phyloP scores from a whole-genome alignment of 2,797 vertebrate species.

The Ctenopoma kingsleyae region DNA sequence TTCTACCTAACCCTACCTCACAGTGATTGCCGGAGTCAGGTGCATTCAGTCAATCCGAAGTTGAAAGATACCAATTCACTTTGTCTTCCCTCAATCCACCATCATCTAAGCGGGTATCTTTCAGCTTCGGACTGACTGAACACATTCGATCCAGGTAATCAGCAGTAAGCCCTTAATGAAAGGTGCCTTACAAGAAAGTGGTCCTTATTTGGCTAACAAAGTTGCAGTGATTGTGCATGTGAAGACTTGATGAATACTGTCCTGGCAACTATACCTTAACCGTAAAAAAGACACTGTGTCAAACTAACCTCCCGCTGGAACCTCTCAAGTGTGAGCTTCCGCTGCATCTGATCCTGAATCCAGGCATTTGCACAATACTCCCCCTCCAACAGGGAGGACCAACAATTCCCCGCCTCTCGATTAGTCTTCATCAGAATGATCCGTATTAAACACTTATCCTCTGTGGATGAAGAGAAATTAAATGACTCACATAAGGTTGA shows the following conservation, averaged over 20 bases:
- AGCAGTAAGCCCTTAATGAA: not conserved
- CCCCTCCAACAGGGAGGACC: constrained; percentile 94
- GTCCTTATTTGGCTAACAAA: not conserved
- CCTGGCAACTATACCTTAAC: not conserved
- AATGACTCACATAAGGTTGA: not conserved
- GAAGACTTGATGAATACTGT: not conserved
- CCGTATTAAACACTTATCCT: constrained; percentile 94
- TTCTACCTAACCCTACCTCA: too few species aligned
- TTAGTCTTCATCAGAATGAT: constrained; percentile 96
- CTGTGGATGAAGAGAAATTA: constrained; percentile 67
- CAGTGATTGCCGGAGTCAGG: too few species aligned
- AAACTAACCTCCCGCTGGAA: constrained; percentile 95
- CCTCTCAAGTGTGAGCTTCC: constrained; percentile 95
- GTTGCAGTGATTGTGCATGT: not conserved
- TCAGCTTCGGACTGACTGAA: too few species aligned
- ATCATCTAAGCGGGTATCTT: too few species aligned
- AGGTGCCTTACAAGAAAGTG: not conserved
- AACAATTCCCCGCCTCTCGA: constrained; percentile 95
- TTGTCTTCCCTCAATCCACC: too few species aligned
- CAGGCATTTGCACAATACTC: constrained; percentile 93
- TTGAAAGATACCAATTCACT: too few species aligned
- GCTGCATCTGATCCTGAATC: constrained; percentile 99
- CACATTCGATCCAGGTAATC: too few species aligned
- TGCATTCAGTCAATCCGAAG: too few species aligned
- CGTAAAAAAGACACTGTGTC: not conserved